These are phyloP conservation scores for Neolamprologus modestus DNA, from an alignment of 2,113 vertebrate species.

Conservation along the genomic window DNA sequence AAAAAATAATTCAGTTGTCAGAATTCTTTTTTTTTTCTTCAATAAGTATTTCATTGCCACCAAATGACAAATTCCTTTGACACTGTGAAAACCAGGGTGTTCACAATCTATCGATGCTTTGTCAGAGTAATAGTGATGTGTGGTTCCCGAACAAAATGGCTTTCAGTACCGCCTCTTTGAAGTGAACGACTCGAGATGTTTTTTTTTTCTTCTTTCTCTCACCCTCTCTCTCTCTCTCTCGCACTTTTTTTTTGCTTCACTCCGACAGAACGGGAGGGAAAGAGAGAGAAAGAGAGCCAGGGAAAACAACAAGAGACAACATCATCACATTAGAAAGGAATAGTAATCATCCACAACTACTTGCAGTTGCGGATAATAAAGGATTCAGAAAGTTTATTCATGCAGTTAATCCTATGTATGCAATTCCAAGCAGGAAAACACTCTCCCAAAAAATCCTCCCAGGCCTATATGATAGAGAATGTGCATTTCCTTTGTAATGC, in stretches of 20 bases:
- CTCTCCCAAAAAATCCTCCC: not conserved
- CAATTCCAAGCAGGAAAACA: not conserved
- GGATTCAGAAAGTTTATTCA: not conserved
- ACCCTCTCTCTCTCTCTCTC: not conserved
- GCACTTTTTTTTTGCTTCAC: not conserved
- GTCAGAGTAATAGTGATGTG: not conserved
- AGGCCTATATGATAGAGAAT: not conserved
- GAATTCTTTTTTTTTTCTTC: not conserved
- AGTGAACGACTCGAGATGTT: rapidly evolving
- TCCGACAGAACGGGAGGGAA: not conserved
- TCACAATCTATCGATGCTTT: not conserved
- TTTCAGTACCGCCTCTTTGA: not conserved
- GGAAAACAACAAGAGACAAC: not conserved
- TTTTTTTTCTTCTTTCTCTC: not conserved
- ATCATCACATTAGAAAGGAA: not conserved
- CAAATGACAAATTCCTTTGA: not conserved
- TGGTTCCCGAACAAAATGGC: not conserved
- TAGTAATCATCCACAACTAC: not conserved
- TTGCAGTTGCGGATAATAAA: not conserved
- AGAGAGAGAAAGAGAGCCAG: not conserved
- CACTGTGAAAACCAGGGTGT: not conserved
- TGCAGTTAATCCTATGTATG: not conserved
- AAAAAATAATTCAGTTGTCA: not conserved
- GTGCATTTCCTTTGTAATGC: not conserved
- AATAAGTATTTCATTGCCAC: not conserved